Evolutionary conservation across 2,888 invertebrate genomes (phyloP).

Genomic region (Tricholauxania praeusta): DNA sequence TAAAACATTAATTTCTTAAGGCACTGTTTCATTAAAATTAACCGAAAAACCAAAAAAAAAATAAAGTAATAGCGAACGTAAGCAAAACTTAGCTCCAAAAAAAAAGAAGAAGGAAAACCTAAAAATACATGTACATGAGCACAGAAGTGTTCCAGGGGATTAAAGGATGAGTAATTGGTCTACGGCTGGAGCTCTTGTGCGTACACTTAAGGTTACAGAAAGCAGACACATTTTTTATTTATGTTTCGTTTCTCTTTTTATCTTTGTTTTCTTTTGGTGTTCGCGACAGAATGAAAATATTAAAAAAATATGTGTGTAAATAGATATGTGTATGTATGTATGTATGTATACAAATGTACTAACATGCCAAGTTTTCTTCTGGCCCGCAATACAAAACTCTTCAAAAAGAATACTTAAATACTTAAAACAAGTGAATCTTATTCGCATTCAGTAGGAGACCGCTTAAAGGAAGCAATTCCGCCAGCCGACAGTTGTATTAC

Average conservation of each 20-base stretch:
- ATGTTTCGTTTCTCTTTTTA: neutral
- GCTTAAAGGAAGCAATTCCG: constrained; percentile 8
- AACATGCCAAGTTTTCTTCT: neutral
- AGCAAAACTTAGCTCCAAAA: neutral
- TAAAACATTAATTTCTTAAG: too few relatives aligned
- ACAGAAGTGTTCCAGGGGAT: constrained; percentile 36
- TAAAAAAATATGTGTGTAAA: too few relatives aligned
- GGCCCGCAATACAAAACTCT: neutral
- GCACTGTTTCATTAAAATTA: neutral
- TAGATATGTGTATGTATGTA: too few relatives aligned
- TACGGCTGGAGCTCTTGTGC: constrained; percentile 22
- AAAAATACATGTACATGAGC: constrained; percentile 14
- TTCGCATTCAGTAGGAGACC: constrained; percentile 18
- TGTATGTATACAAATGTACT: too few relatives aligned
- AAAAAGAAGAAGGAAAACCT: neutral
- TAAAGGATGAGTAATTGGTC: constrained; percentile 40
- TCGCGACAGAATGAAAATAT: too few relatives aligned
- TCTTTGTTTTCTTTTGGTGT: too few relatives aligned
- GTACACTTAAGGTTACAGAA: neutral
- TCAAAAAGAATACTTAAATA: neutral
- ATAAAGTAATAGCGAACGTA: neutral
- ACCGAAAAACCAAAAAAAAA: neutral
- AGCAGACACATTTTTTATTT: neutral
- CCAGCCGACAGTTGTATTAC: neutral
- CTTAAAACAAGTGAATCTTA: constrained; percentile 31